phyloP scores from a whole-genome alignment of 2,797 vertebrate species.

The Melanotaenia boesemani region DNA sequence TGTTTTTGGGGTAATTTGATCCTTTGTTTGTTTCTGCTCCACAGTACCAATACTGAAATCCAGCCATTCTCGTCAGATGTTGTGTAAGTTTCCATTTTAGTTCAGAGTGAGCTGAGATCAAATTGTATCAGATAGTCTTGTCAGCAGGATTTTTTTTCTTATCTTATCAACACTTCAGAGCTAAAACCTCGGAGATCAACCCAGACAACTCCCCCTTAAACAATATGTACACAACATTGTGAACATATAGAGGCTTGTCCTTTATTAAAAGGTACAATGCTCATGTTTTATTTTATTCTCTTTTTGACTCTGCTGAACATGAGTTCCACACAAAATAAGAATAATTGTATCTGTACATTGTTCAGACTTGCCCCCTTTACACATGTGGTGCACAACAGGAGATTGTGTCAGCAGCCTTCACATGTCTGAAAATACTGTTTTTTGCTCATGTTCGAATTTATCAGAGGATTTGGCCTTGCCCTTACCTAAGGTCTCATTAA shows the following conservation, averaged over 20 bases:
- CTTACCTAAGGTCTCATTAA: neutral
- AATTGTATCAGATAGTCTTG: constrained; percentile 39
- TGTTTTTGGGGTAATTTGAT: neutral
- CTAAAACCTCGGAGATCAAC: neutral
- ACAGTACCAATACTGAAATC: constrained; percentile 24
- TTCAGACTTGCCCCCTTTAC: neutral
- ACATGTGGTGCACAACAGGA: neutral
- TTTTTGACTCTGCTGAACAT: neutral
- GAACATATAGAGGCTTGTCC: neutral
- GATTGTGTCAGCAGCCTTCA: neutral
- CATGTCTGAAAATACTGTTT: neutral
- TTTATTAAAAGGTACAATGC: neutral
- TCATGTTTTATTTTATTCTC: neutral
- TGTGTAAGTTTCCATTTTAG: constrained; percentile 44
- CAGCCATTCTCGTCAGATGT: constrained; percentile 45
- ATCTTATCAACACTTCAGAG: neutral
- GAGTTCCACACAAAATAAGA: neutral
- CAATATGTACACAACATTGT: neutral
- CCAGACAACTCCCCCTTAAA: neutral
- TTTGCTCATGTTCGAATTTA: too few relatives aligned
- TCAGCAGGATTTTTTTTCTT: neutral
- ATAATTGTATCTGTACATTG: neutral
- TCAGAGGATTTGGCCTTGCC: too few relatives aligned
- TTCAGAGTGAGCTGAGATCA: constrained; percentile 48
- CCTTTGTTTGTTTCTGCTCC: constrained; percentile 42